Base-by-base conservation (phyloP, 1,140 invertebrate genomes). In the Leptinotarsa undecemlineata region DNA sequence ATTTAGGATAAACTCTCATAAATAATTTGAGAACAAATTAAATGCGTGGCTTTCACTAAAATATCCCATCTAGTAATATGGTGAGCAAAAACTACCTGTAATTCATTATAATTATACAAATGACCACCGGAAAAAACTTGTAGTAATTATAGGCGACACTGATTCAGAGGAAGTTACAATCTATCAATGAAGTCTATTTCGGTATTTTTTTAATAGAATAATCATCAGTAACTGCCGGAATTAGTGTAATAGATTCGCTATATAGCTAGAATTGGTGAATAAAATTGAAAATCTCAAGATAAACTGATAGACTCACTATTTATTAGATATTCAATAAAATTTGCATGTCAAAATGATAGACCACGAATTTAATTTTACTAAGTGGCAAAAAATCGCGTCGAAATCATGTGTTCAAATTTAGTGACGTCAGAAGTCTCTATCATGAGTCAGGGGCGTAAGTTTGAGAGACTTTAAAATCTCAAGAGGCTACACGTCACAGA, bases 1-100 rank as follows among this genome's bases (percentile, higher is more conserved):
- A 23, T 72, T 72, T 47, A 26, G 70, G 70, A 72, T 72, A 72
- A 72, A 72, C 57, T 62, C 70, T 72, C 70, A 72, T 72, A 72
- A 72, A 72, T 72, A 72, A 72, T 72, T 72, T 63, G 4, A 42
- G 70, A 72, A 63, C 33, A 72, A 63, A 72, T 72, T 63, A 72
- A 63, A 68, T 48, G 4, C 17, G 15, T 57, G 2, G 68, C 68
- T 70, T 72, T 72, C 70, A 63, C 57, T 72, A 33, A 57, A 72
- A 48, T 72, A 72, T 72, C 63, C 33, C 63, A 64, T 64, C 63
- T 64, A 19, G 63, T 21, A 23, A 64, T 64, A 64, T 33, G 2
- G 63, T 64, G 63, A 64, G 63, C 63, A 33, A 64, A 64, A 64
- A 23, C 20, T 64, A 64, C 63, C 4, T n/a, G 20, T 64, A 64